phyloP scores from a whole-genome alignment of 2,888 invertebrate genomes.

The Sinelater perroti region DNA sequence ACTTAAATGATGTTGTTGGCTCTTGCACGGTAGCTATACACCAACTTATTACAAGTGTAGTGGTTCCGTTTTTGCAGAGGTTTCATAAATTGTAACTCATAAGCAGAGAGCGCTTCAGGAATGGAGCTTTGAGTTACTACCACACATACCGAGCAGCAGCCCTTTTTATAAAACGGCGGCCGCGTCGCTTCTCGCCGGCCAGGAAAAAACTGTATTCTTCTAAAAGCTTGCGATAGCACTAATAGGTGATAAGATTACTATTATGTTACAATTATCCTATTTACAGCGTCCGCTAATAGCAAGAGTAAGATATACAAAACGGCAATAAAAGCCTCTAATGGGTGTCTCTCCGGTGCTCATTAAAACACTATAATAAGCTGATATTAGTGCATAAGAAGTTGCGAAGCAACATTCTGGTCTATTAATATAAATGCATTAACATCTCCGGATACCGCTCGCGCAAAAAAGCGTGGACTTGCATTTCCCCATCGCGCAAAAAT shows the following conservation, averaged over 20 bases:
- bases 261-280: constrained; percentile 30
- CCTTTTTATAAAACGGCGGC: too few species aligned
- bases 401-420: constrained; percentile 22
- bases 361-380: constrained; percentile 26
- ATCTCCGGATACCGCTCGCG: constrained; percentile 20
- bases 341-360: constrained; percentile 27
- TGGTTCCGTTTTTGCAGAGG: constrained; percentile 1
- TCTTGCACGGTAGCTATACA: constrained; percentile 19
- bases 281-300: constrained; percentile 21
- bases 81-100: constrained; percentile 6
- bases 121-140: too few species aligned
- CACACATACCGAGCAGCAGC: too few species aligned
- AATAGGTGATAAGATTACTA: constrained; percentile 30
- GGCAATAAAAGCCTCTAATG: constrained; percentile 24
- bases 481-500: constrained; percentile 24
- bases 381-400: constrained; percentile 24
- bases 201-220: too few species aligned
- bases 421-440: constrained; percentile 33
- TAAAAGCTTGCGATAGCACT: constrained; percentile 1
- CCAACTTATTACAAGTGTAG: constrained; percentile 14
- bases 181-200: too few species aligned
- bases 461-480: constrained; percentile 22
- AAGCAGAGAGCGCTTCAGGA: too few species aligned
- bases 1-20: constrained; percentile 25
- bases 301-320: constrained; percentile 17